These are phyloP conservation scores for Aurelia coerulea DNA, from an alignment of 30 jellyfish, hydroid and myxozoan species.

Conservation along the genomic window DNA sequence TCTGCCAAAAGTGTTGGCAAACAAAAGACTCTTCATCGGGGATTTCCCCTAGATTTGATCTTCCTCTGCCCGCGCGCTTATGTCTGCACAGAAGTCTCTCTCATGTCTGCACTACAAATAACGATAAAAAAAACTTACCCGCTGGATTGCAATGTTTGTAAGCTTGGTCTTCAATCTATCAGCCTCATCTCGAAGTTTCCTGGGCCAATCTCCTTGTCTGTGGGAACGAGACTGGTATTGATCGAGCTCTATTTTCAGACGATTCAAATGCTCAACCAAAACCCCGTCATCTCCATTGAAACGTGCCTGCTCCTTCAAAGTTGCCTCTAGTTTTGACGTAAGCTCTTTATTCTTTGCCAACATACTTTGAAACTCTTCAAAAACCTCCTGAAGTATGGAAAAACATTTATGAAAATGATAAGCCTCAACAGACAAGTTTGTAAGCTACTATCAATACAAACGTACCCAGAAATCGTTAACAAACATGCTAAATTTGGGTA, in stretches of 20 bases:
- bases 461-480: no score
- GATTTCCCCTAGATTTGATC: no score
- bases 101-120: no score
- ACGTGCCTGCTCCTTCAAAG: constrained; percentile 21
- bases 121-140: constrained; percentile 7
- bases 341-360: constrained; percentile 26
- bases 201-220: constrained; percentile 7
- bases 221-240: constrained; percentile 21
- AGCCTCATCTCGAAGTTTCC: constrained; percentile 37
- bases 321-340: background rate
- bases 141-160: constrained; percentile 16
- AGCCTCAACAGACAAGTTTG: no score
- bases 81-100: no score
- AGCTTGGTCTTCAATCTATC: constrained; percentile 30
- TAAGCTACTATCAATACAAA: no score
- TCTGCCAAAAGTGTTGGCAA: no score
- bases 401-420: no score
- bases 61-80: no score
- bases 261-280: constrained; percentile 27
- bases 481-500: no score
- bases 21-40: no score
- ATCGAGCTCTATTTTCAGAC: constrained; percentile 24
- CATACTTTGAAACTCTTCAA: constrained; percentile 4
- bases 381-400: constrained; percentile 1
- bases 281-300: constrained; percentile 23